Percentiles rank a stretch among this genome's conserved stretches.
phyloP scores from a whole-genome alignment of 2,888 invertebrate genomes.

The Glaucopsyche alexis region DNA sequence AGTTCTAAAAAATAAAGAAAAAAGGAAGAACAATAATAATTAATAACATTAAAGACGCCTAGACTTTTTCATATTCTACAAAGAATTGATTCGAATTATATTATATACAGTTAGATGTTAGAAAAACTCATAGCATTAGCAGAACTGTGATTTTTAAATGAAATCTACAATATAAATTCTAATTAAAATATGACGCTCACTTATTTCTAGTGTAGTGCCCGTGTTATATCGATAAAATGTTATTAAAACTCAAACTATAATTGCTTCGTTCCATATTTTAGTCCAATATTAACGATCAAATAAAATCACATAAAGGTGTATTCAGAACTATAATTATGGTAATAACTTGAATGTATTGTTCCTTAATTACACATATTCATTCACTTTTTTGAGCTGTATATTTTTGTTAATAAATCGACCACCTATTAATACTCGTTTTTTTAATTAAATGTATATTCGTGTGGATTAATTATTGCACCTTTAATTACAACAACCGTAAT shows the following conservation, averaged over 20 bases:
- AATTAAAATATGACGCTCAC: slow-evolving; percentile 21
- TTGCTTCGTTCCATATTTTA: slow-evolving; percentile 7
- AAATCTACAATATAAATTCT: slow-evolving; percentile 6
- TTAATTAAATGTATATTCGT: background rate
- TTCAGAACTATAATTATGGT: background rate
- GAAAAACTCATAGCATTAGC: background rate
- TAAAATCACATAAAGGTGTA: background rate
- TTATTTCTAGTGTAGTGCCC: slow-evolving; percentile 6
- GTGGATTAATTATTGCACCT: too few relatives aligned
- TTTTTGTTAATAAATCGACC: background rate
- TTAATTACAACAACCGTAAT: too few relatives aligned
- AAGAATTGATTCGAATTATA: background rate
- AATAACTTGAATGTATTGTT: background rate
- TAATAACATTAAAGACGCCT: too few relatives aligned
- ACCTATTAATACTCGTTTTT: background rate
- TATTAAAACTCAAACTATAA: background rate
- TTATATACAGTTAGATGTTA: background rate
- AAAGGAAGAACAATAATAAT: too few relatives aligned
- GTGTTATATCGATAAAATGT: background rate
- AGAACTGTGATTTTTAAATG: background rate
- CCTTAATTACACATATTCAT: background rate
- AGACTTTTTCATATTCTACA: too few relatives aligned
- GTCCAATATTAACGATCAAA: slow-evolving; percentile 2
- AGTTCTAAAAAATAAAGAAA: too few relatives aligned
- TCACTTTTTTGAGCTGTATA: background rate